Base-by-base conservation (phyloP, 2,888 invertebrate genomes). In the Oligia strigilis region DNA sequence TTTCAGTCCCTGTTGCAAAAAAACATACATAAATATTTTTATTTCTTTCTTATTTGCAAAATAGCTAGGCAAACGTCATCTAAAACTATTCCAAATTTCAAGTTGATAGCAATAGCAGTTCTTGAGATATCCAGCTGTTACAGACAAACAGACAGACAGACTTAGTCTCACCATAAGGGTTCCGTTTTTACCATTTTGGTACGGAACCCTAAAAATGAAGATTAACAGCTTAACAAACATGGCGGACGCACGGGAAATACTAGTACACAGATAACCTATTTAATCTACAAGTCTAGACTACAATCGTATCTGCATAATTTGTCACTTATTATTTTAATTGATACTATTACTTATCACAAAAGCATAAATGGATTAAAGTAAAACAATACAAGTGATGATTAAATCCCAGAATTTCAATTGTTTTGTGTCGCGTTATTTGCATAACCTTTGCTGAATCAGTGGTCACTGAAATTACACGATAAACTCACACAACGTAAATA, bases 381-480 rank as follows among this genome's bases (percentile, higher is more conserved):
- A 62, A 60, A 62, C 5, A 40, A 76, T 55, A 60, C 19, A 52
- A 69, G 23, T 29, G 23, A 23, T 52, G 3, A 36, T 58, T 73
- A 17, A 77, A 66, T 69, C 4, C 29, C 13, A 19, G n/a, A 73
- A 17, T 29, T 14, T 80, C 75, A 77, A 75, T 87, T 84, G 49
- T 84, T 87, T 72, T 72, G 29, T 64, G 8, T 43, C 52, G 40
- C 29, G 29, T 78, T 70, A 60, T 74, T 69, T 29, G 14, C 13
- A 23, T 78, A 77, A 78, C 78, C 77, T 71, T 23, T 62, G 43
- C 23, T 62, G 55, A 46, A 40, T 70, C 69, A 78, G 13, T 14
- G 73, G 67, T 81, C 85, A 70, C 4, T 81, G 14, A 78, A 71
- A 72, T 85, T 55, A 29, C 19, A 70, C 49, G 67, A 69, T 84